Percentiles rank a stretch among this genome's conserved stretches.
phyloP scores from a whole-genome alignment of 2,113 vertebrate genomes.

The Campylorhamphus procurvoides region DNA sequence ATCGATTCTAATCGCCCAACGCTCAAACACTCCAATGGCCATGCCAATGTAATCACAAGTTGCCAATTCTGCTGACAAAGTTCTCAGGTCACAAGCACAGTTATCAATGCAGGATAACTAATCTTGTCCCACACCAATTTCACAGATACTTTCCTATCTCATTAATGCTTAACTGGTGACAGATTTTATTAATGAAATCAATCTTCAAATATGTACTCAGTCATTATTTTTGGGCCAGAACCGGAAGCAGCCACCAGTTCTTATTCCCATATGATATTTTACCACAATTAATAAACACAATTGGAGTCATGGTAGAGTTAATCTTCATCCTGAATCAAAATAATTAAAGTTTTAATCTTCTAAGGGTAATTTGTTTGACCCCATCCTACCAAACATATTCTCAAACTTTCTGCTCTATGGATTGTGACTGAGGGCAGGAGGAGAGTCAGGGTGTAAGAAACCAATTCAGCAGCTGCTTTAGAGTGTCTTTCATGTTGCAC shows the following conservation, averaged over 20 bases:
- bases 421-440: not conserved
- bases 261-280: not conserved
- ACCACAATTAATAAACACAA: slow-evolving; percentile 40
- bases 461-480: not conserved
- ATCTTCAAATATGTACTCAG: slow-evolving; percentile 20
- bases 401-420: not conserved
- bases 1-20: slow-evolving; percentile 50
- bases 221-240: slow-evolving; percentile 26
- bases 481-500: not conserved
- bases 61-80: slow-evolving; percentile 41
- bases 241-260: not conserved
- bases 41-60: slow-evolving; percentile 51
- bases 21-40: slow-evolving; percentile 10
- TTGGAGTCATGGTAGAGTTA: not conserved
- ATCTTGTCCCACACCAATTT: not conserved
- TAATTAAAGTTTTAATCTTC: slow-evolving; percentile 60
- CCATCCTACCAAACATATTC: not conserved
- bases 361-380: slow-evolving; percentile 65
- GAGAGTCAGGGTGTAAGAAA: not conserved
- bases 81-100: slow-evolving; percentile 34
- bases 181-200: slow-evolving; percentile 30
- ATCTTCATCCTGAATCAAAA: slow-evolving; percentile 52
- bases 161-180: slow-evolving; percentile 14
- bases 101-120: slow-evolving; percentile 24
- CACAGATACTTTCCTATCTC: not conserved